These are phyloP conservation scores for Cantharis lateralis DNA, from an alignment of 2,888 invertebrate species.

Conservation along the genomic window DNA sequence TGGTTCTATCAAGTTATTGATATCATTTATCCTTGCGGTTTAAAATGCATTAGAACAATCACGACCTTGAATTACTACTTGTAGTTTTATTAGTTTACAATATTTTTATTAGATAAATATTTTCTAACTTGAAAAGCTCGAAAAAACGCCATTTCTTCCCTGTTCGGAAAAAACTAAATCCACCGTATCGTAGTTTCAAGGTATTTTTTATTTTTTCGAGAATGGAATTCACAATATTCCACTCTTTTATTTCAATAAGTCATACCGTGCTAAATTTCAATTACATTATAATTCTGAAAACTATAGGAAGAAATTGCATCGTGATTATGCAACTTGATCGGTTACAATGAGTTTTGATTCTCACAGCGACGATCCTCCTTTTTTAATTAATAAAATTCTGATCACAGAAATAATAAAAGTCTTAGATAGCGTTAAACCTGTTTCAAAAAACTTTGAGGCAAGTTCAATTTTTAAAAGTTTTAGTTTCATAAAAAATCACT, in stretches of 20 bases:
- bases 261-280: not conserved
- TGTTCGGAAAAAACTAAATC: not conserved
- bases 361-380: not conserved
- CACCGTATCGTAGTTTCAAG: not conserved
- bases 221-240: not conserved
- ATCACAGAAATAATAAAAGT: not conserved
- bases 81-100: conserved; percentile 25
- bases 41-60: conserved; percentile 42
- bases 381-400: not conserved
- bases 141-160: not conserved
- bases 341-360: not conserved
- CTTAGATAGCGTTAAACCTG: not conserved
- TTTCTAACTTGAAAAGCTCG: not conserved
- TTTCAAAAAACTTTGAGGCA: not conserved
- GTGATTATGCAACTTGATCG: not conserved
- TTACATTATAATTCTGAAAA: not conserved
- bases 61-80: conserved; percentile 40
- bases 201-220: not conserved
- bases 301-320: not conserved
- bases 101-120: not conserved
- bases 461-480: not conserved
- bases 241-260: not conserved
- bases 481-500: not conserved
- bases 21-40: conserved; percentile 42
- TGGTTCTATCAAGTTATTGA: conserved; percentile 35